Base-by-base conservation (phyloP, 2,797 vertebrate species). In the Crenichthys baileyi region DNA sequence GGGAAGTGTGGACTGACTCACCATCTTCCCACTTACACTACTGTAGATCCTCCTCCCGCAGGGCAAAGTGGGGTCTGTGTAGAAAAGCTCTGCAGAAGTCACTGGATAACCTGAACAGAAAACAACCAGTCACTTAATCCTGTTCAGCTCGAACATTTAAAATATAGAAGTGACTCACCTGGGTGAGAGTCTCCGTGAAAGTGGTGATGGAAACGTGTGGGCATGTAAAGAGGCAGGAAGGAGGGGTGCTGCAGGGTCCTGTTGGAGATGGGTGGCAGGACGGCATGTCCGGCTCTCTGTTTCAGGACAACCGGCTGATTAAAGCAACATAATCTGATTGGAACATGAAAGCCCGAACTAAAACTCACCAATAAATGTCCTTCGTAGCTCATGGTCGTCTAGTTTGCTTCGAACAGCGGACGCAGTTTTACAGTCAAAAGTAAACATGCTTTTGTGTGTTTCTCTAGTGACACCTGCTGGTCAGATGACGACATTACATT, bases 161-260 rank as follows among this genome's bases (percentile, higher is more conserved):
- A 24, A 31, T 73, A 7, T 36, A 0, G 7, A n/a, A 5, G 5
- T 0, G 2, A 75, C 75, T 84, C 70, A 90, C 86, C 58, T 46
- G 80, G 60, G n/a, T 68, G 87, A 51, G 0, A 0, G 15, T 8
- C 1, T 12, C 18, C 1, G 0, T 4, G 26, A 36, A 0, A 31
- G 2, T 1, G 36, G 0, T 7, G 73, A 0, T 22, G 4, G 0
- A 20, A 31, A 5, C 39, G 55, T 36, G 85, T 58, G 0, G 79
- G 24, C 61, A 68, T 7, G 88, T 87, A 92, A 1, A 90, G 56
- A 0, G 87, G 48, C 72, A 90, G 4, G 79, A 90, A 76, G 12
- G 91, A 92, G 1, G 92, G 91, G 63, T 92, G 92, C 13, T 53
- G 65, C 72, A 92, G 75, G 61, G 87, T 92, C 79, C 90, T 89